These are phyloP conservation scores for Xylota sylvarum DNA, from an alignment of 2,888 invertebrate species.

Conservation along the genomic window DNA sequence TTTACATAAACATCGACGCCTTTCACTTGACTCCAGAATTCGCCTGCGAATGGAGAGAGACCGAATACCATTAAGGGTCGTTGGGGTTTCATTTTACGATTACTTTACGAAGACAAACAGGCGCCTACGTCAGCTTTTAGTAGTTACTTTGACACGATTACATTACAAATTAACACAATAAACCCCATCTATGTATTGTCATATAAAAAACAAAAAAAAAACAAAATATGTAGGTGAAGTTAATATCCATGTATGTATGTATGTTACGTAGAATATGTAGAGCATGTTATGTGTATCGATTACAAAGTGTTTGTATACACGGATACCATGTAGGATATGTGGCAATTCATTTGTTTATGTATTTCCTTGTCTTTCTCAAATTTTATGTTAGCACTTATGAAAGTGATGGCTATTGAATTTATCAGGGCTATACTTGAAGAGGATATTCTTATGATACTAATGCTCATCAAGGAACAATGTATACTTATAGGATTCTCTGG, in stretches of 20 bases:
- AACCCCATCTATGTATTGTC: conserved; percentile 19
- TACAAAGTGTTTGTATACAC: background rate
- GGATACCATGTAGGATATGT: conserved; percentile 13
- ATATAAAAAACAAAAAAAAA: background rate
- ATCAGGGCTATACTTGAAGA: conserved; percentile 1
- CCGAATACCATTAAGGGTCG: conserved; percentile 54
- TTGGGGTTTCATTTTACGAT: conserved; percentile 69
- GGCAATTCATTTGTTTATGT: conserved; percentile 31
- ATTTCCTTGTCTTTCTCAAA: conserved; percentile 8
- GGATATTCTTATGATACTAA: background rate
- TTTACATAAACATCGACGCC: conserved; percentile 63
- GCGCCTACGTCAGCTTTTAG: conserved; percentile 44
- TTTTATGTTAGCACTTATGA: background rate
- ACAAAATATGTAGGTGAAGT: conserved; percentile 4
- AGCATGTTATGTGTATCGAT: conserved; percentile 20
- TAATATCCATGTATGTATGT: background rate
- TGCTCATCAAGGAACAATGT: background rate
- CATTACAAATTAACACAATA: conserved; percentile 63
- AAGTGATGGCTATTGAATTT: conserved; percentile 21
- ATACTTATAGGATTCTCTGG: too few species aligned
- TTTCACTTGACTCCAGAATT: conserved; percentile 14
- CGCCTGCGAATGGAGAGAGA: background rate
- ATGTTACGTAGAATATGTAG: conserved; percentile 1
- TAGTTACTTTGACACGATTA: conserved; percentile 45
- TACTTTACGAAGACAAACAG: conserved; percentile 57